A percentile compares a stretch with the other conserved stretches of the same genome.
Conservation (phyloP, 2,113 vertebrate species). For the Numenius arquata region DNA sequence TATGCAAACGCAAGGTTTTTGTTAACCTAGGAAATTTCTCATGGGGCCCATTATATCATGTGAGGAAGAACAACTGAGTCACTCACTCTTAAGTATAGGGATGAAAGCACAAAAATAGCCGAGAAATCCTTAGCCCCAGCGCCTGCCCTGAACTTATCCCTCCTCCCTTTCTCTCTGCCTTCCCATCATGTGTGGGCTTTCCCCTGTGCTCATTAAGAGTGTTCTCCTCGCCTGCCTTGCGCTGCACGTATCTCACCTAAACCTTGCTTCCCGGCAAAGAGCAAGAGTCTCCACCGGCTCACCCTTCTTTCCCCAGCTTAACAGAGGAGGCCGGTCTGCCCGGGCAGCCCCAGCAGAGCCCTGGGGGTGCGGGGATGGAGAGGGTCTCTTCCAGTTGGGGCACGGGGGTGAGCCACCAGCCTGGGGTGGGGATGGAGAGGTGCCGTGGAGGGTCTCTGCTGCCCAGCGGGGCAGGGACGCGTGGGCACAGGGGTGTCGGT, state of each 20-base stretch:
- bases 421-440: neutral
- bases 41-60: neutral
- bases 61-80: slow-evolving; percentile 19
- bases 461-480: accelerated
- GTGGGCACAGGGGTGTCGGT: accelerated
- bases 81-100: neutral
- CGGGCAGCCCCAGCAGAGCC: neutral
- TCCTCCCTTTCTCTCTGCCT: neutral
- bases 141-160: neutral
- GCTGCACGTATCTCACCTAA: neutral
- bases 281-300: neutral
- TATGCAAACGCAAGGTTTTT: neutral
- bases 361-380: neutral
- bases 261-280: accelerated
- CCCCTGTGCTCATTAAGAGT: neutral
- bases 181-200: neutral
- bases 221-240: neutral
- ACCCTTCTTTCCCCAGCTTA: neutral
- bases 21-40: neutral
- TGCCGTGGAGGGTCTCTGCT: neutral
- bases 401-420: neutral
- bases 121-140: neutral
- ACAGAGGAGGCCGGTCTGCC: neutral
- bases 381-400: neutral
- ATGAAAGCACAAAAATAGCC: neutral